Evolutionary conservation across 2,888 invertebrate genomes (phyloP), one percentile per base, ranked within the genome.

Genomic region (Dryobotodes eremita): DNA sequence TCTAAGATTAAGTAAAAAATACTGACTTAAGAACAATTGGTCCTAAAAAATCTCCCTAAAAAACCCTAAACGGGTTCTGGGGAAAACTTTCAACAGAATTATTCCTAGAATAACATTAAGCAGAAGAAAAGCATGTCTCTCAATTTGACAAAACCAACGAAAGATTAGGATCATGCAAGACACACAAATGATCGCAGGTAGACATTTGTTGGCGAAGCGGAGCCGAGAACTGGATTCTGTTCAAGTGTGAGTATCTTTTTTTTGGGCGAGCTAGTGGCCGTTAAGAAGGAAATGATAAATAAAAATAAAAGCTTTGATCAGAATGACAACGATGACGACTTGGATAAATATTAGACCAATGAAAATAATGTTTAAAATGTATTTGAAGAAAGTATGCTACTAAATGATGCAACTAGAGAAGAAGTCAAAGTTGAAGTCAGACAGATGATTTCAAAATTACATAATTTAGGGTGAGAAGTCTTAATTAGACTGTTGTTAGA

Each of bases 181-280:
- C 91, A 93, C 94, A 94, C 93, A 94, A 93, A 91, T 94, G 93
- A 92, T 92, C 94, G 92, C 96, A 96, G 96, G 96, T 96, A 96
- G 94, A 93, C 90, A 90, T 91, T 93, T 90, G 90, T 92, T 92
- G 88, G 91, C 90, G 89, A 87, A 91, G 92, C 91, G 91, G 90
- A 92, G 92, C 91, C 93, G 91, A 95, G 93, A 95, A 96, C 95
- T 93, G 94, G 96, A 95, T 95, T 95, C 92, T 94, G 93, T 93
- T 92, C 92, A 93, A 94, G 93, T 92, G 93, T 91, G 92, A 90
- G 91, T 91, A 90, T 92, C 92, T 91, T 93, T 95, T 95, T 95
- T 95, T 95, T 94, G 91, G 90, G 83, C 84, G 80, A 90, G 87
- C 93, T 91, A 94, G 94, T 94, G 94, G 95, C 95, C 95, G 96